phyloP scores from a whole-genome alignment of 2,797 vertebrate genomes.

The Hylomyscus alleni region DNA sequence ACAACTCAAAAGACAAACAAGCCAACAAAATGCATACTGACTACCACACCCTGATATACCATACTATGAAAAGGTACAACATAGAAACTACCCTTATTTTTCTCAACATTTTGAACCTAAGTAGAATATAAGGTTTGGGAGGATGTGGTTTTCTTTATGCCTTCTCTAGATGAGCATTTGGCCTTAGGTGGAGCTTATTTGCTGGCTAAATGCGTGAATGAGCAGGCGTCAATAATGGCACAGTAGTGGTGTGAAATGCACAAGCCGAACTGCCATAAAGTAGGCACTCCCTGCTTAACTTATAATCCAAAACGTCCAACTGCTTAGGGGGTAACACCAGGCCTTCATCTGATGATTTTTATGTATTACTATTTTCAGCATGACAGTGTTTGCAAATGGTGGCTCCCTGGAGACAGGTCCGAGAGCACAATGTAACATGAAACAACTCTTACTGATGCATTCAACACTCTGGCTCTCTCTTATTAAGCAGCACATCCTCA shows the following conservation, averaged over 20 bases:
- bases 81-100: background rate
- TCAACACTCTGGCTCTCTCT: background rate
- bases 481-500: background rate
- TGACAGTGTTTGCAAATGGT: conserved; percentile 51
- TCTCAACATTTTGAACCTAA: background rate
- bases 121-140: background rate
- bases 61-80: background rate
- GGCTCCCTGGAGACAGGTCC: background rate
- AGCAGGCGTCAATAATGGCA: background rate
- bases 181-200: background rate
- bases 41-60: background rate
- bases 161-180: background rate
- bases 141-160: background rate
- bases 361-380: conserved; percentile 23
- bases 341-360: background rate
- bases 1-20: background rate
- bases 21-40: background rate
- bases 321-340: background rate
- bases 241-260: background rate
- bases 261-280: background rate
- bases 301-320: background rate
- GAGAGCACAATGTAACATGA: conserved; percentile 8
- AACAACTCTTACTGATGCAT: background rate
- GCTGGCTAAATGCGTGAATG: background rate
- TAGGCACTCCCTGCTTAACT: background rate